Evolutionary conservation across 2,113 vertebrate species (phyloP).

Genomic region (Sitta europaea): DNA sequence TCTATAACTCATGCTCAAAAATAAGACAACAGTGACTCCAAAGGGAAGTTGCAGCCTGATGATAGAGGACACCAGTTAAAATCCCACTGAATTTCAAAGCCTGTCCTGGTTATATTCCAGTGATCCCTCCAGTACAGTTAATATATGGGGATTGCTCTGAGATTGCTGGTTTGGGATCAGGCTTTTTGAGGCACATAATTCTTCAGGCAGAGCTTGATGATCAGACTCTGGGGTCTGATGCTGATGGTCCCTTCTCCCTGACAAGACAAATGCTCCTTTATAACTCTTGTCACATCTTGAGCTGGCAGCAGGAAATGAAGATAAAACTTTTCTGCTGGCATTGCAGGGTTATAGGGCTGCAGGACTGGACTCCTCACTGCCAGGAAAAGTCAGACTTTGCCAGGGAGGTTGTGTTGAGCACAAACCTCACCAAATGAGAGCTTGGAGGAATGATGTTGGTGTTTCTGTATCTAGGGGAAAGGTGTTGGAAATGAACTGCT

Average conservation of each 20-base stretch:
- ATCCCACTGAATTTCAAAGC: background rate
- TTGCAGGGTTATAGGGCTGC: background rate
- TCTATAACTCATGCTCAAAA: background rate
- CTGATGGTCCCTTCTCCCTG: background rate
- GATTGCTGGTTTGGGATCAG: conserved; percentile 7
- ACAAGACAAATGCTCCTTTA: conserved; percentile 48
- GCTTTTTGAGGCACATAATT: conserved; percentile 19
- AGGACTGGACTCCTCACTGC: background rate
- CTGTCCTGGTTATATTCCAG: background rate
- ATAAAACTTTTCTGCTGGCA: conserved; percentile 49
- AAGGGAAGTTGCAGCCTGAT: background rate
- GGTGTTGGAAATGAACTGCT: background rate
- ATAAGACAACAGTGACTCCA: background rate
- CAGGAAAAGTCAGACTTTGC: background rate
- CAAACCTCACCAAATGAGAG: background rate
- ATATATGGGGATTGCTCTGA: background rate
- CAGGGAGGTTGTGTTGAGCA: background rate
- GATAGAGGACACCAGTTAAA: background rate
- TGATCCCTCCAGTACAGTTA: background rate
- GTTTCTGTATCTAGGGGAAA: background rate
- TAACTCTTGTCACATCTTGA: conserved; percentile 1
- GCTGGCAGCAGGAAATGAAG: conserved; percentile 52
- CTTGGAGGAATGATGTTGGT: background rate
- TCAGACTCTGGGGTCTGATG: background rate
- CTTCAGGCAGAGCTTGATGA: conserved; percentile 8